These are phyloP conservation scores for Atlantisia rogersi DNA, from an alignment of 2,113 vertebrate species.

Conservation along the genomic window DNA sequence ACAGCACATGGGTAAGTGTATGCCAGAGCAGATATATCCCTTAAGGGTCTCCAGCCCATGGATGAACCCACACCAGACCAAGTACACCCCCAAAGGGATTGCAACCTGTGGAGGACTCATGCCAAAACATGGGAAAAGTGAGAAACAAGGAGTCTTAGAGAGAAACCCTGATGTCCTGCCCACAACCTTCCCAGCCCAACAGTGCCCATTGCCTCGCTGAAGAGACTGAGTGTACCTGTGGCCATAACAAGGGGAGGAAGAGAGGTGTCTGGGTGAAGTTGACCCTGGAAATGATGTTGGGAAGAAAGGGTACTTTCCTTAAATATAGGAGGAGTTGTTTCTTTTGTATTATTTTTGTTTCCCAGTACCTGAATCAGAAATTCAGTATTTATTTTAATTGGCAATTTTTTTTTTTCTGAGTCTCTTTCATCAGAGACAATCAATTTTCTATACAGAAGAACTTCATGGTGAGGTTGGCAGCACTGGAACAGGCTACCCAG, in stretches of 20 bases:
- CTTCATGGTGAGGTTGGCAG: too few species aligned
- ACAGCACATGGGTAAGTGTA: rapidly evolving
- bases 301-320: not conserved
- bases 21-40: not conserved
- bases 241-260: rapidly evolving
- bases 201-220: not conserved
- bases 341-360: not conserved
- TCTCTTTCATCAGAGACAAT: too few species aligned
- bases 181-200: not conserved
- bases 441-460: too few species aligned
- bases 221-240: not conserved
- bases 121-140: not conserved
- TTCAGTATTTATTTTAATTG: too few species aligned
- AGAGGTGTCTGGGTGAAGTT: not conserved
- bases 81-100: too few species aligned
- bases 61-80: not conserved
- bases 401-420: too few species aligned
- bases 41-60: not conserved
- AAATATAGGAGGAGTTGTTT: not conserved
- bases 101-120: not conserved
- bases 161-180: not conserved
- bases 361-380: not conserved
- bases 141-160: not conserved
- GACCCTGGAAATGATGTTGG: not conserved
- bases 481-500: too few species aligned